Base-by-base conservation (phyloP, 37 sponge, comb jelly and placozoan species). In the Theonella swinhoei region DNA sequence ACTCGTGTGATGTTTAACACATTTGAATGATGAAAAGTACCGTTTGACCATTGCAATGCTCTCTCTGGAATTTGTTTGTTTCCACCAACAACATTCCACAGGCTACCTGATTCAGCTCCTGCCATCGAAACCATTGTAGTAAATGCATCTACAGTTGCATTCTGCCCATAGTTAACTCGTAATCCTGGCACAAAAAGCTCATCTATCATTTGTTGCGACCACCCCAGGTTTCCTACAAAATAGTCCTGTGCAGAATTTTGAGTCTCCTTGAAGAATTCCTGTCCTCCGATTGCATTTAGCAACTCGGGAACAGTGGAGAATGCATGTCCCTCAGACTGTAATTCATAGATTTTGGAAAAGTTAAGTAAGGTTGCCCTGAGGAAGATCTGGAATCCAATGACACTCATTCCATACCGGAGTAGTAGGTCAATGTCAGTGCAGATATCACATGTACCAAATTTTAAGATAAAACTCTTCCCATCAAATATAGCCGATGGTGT, bases 1-100 rank as follows among this genome's bases (percentile, higher is more conserved):
- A 74, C 31, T 23, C 83, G 64, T 23, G 77, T 85, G 0, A 93
- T 84, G 4, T 58, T 14, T 11, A 73, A 69, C 33, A 96, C 91
- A 26, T 86, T 59, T 0, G 85, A 82, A 42, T 40, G 28, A 64
- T 91, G 83, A 0, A 91, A 61, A 1, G 75, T 65, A 20, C 88
- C 93, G 19, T 47, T 41, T 0, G 96, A 95, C 22, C 68, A 75
- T 63, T 90, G 69, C 3, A 91, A 70, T 33, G 62, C 79, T 26
- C 83, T 84, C 80, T 89, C 75, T 30, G 91, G 77, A 25, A 96
- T 80, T 37, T 82, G 88, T n/a, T 59, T 68, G 60, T 96, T 96
- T 5, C 97, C 97, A 29, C 95, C 94, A 1, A 86, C 69, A 9
- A 96, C 90, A 30, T 85, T 82, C 87, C 89, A 90, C 26, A 96